phyloP scores from a whole-genome alignment of 2,888 invertebrate genomes.

The Panzeria rudis region DNA sequence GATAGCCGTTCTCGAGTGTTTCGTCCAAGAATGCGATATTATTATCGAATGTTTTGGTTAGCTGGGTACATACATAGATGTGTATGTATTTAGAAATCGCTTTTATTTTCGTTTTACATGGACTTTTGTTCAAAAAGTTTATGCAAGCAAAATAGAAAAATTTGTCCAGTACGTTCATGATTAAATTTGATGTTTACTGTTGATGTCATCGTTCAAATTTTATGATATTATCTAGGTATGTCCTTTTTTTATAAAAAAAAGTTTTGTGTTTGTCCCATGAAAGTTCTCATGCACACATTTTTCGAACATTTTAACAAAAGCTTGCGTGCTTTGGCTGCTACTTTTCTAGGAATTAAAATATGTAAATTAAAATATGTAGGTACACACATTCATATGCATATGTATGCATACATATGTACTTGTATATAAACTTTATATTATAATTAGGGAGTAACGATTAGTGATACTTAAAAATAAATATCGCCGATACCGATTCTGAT shows the following conservation, averaged over 20 bases:
- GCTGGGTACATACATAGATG: background rate
- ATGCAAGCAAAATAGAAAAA: background rate
- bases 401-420: background rate
- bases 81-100: background rate
- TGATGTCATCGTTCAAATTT: constrained; percentile 16
- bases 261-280: background rate
- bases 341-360: constrained; percentile 51
- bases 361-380: background rate
- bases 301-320: constrained; percentile 1
- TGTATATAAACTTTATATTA: background rate
- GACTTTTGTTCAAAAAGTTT: background rate
- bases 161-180: background rate
- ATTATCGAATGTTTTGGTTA: too few species aligned
- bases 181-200: background rate
- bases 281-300: constrained; percentile 12
- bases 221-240: background rate
- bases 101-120: background rate
- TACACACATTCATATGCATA: too few species aligned
- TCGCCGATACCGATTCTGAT: too few species aligned
- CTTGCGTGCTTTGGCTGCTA: constrained; percentile 44
- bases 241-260: background rate
- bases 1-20: too few species aligned
- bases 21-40: too few species aligned
- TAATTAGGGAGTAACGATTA: too few species aligned
- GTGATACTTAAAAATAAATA: too few species aligned